phyloP scores from a whole-genome alignment of 2,113 vertebrate species.

The Coregonus clupeaformis region DNA sequence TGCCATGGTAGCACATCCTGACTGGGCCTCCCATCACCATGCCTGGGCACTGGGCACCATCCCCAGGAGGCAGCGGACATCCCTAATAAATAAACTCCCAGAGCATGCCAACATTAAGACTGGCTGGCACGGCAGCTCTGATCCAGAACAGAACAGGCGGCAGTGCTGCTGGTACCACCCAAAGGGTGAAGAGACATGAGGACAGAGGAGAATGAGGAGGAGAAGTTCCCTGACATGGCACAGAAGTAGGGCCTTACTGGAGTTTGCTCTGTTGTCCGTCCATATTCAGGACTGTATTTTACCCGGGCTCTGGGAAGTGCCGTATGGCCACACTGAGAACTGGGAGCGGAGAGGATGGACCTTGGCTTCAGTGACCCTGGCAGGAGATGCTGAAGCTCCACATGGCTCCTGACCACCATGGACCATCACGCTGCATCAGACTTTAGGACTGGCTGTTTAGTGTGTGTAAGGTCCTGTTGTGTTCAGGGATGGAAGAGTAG shows the following conservation, averaged over 20 bases:
- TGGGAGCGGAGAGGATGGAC: no score
- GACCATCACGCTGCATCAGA: background rate
- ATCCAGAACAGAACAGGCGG: no score
- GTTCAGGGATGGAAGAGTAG: background rate
- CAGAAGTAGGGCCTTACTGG: no score
- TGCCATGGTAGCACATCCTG: background rate
- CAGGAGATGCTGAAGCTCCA: no score
- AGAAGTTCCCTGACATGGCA: no score
- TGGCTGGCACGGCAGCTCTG: background rate
- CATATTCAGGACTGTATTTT: no score
- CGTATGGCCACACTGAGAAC: no score
- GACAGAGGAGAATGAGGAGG: background rate
- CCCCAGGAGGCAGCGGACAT: background rate
- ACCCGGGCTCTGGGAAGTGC: no score
- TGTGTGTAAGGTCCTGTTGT: background rate
- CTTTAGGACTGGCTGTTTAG: background rate
- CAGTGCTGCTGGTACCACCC: background rate
- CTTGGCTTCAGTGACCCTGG: no score
- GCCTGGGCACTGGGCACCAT: background rate
- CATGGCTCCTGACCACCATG: no score
- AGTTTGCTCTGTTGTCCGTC: no score
- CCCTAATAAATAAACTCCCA: background rate
- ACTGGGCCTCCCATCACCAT: background rate
- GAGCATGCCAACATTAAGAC: background rate
- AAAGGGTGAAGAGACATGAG: background rate